phyloP scores from a whole-genome alignment of 2,797 vertebrate species.

The Rhincodon typus region DNA sequence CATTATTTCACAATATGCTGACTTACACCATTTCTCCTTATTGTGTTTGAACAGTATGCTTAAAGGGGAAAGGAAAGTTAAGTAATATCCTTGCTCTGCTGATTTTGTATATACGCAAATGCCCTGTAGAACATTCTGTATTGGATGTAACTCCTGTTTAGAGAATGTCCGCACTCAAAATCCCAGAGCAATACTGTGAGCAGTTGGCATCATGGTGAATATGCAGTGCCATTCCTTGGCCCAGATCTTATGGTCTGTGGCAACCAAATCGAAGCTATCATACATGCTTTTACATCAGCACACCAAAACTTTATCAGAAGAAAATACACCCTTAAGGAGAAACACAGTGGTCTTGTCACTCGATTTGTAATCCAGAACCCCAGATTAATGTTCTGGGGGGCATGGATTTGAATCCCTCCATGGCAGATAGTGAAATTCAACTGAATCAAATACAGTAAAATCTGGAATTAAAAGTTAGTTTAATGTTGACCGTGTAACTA shows the following conservation, averaged over 20 bases:
- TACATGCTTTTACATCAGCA: neutral
- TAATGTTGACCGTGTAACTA: too few species aligned
- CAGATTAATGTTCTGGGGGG: too few species aligned
- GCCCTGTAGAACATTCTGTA: neutral
- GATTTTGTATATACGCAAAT: neutral
- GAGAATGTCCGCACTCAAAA: neutral
- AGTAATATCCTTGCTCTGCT: neutral
- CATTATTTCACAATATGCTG: neutral
- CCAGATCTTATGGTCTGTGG: neutral
- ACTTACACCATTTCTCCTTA: neutral
- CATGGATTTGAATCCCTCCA: too few species aligned
- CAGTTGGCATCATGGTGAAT: neutral
- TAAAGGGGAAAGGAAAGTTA: neutral
- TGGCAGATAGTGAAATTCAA: too few species aligned
- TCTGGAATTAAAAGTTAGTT: too few species aligned
- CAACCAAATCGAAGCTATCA: neutral
- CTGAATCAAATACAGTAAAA: too few species aligned
- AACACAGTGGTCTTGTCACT: too few species aligned
- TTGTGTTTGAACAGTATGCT: neutral
- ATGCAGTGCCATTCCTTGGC: neutral
- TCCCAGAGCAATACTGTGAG: neutral
- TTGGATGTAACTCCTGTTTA: neutral
- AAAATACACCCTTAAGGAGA: neutral
- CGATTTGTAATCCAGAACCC: too few species aligned
- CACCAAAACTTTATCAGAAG: neutral